A percentile compares a stretch with the other conserved stretches of the same genome.
phyloP scores from a whole-genome alignment of 2,797 vertebrate genomes.

The Lepus townsendii region DNA sequence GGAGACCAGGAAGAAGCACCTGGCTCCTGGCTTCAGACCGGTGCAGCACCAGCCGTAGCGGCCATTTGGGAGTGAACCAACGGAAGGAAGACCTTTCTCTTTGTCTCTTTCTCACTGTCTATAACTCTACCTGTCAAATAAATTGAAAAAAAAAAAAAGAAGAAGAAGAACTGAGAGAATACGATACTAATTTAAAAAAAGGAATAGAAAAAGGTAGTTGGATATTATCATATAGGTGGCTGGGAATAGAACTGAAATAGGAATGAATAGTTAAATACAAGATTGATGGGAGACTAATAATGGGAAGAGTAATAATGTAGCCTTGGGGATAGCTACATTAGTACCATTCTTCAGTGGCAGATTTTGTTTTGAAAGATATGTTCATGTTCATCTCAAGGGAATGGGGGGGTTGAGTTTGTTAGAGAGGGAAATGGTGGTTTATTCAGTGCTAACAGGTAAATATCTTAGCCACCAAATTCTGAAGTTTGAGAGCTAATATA shows the following conservation, averaged over 20 bases:
- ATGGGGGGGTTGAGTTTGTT: neutral
- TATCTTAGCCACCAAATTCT: neutral
- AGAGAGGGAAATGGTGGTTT: constrained; percentile 4
- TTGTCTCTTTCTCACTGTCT: too few relatives aligned
- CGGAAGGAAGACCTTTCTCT: too few relatives aligned
- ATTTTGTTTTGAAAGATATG: neutral
- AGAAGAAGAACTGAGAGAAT: neutral
- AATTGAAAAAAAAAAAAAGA: too few relatives aligned
- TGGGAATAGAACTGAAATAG: constrained; percentile 29
- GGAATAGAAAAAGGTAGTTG: neutral
- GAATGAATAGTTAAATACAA: constrained; percentile 24
- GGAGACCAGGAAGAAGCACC: too few relatives aligned
- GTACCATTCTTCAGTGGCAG: constrained; percentile 18
- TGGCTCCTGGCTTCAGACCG: too few relatives aligned
- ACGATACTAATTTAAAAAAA: neutral
- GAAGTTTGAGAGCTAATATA: constrained; percentile 43
- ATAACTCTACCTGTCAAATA: too few relatives aligned
- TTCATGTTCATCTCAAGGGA: constrained; percentile 18
- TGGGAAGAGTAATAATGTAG: neutral
- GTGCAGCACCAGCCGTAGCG: too few relatives aligned
- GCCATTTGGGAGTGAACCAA: too few relatives aligned
- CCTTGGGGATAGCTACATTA: neutral
- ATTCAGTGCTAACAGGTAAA: neutral
- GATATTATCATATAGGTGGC: neutral
- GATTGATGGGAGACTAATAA: neutral